A percentile compares a stretch with the other conserved stretches of the same genome.
Evolutionary conservation across 2,888 invertebrate species (phyloP).

Genomic region (Clusia tigrina): DNA sequence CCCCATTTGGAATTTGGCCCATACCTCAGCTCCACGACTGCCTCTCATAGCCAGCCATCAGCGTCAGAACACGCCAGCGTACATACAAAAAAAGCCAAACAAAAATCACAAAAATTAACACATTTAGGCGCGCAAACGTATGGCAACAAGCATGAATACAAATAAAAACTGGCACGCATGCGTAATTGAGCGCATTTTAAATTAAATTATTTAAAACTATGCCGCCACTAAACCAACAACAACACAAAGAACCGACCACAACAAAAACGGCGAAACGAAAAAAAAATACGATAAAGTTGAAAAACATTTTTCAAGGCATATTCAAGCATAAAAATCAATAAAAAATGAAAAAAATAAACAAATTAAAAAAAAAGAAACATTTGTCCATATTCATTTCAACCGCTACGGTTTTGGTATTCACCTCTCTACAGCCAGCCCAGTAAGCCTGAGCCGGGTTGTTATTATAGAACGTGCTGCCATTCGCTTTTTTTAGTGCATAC

Average conservation of each 20-base stretch:
- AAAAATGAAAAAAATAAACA: not conserved
- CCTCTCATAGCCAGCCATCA: not conserved
- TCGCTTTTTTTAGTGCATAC: too few relatives aligned
- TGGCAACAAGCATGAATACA: not conserved
- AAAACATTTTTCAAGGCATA: constrained; percentile 13
- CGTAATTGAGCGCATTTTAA: constrained; percentile 8
- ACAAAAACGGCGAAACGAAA: constrained; percentile 15
- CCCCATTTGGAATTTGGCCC: too few relatives aligned
- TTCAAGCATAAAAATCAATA: constrained; percentile 11
- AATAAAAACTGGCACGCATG: not conserved
- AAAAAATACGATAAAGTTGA: constrained; percentile 2
- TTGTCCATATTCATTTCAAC: too few relatives aligned
- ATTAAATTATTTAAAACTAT: constrained; percentile 19
- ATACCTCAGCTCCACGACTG: not conserved
- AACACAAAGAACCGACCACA: constrained; percentile 24
- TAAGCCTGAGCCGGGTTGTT: too few relatives aligned
- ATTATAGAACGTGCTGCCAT: too few relatives aligned
- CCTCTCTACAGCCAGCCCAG: too few relatives aligned
- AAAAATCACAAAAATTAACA: not conserved
- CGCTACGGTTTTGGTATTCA: too few relatives aligned
- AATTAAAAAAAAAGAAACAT: not conserved
- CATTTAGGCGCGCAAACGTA: constrained; percentile 4
- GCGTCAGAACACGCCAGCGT: not conserved
- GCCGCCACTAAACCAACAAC: constrained; percentile 21
- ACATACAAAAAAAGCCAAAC: not conserved